phyloP scores from a whole-genome alignment of 2,797 vertebrate genomes.

The Scolopax bukidnonensis region DNA sequence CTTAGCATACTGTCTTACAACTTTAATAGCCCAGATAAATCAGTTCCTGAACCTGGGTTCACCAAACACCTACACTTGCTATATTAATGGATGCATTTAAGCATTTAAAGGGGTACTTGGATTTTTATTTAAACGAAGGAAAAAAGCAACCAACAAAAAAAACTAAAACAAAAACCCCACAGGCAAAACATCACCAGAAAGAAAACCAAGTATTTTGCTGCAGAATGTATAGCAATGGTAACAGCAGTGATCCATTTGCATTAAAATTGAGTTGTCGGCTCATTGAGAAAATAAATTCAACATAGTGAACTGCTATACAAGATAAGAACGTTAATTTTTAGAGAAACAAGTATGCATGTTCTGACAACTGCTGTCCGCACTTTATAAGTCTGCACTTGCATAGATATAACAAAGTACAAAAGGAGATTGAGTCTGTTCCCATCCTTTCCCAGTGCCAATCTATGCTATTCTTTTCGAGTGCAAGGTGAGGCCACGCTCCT shows the following conservation, averaged over 20 bases:
- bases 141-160: not conserved
- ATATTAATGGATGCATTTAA: not conserved
- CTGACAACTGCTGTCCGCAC: not conserved
- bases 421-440: not conserved
- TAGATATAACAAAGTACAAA: not conserved
- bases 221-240: not conserved
- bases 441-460: not conserved
- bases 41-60: not conserved
- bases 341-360: not conserved
- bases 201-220: not conserved
- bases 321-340: not conserved
- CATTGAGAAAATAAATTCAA: not conserved
- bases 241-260: not conserved
- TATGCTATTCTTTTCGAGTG: not conserved
- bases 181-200: not conserved
- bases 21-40: slow-evolving; percentile 23
- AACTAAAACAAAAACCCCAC: not conserved
- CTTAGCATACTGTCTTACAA: not conserved
- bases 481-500: not conserved
- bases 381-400: not conserved
- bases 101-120: not conserved
- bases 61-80: not conserved
- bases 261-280: not conserved
- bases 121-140: not conserved
- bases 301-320: not conserved